Evolutionary conservation across 2,113 vertebrate genomes (phyloP), one percentile per base, ranked within the genome.

Genomic region (Tretioscincus oriximinensis): DNA sequence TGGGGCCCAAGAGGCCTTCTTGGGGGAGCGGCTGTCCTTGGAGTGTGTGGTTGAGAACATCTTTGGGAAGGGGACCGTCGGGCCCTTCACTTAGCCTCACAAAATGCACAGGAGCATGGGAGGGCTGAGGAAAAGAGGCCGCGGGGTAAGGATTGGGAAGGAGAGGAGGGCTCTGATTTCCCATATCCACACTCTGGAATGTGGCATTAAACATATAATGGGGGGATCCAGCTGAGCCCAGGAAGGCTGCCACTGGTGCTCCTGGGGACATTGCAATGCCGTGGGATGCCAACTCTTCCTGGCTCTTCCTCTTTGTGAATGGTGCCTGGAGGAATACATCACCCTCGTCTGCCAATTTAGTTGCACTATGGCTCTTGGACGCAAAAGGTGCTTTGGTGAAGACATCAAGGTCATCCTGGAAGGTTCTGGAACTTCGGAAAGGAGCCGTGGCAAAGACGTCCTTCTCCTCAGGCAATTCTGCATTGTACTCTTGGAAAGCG

Each of bases 271-370:
- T 90, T 7, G 85, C 14, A 1, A 24, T 1, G 0, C 65, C 72
- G 1, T 88, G 91, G 51, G 85, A 24, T 4, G 69, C 24, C 75
- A 88, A 18, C 87, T 93, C 95, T 77, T 89, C 92, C 29, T 51
- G 0, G 64, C 90, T 97, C 76, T 94, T 98, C 91, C 93, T 97
- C 89, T 96, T 98, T 1, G 96, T 96, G 60, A 99, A 99, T 1
- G 98, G 98, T 41, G 98, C 98, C 92, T 96, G 95, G 51, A 97
- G 95, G 84, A 99, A 99, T 1, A 99, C 96, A 0, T 99, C 98
- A 0, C 95, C 79, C 66, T 96, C 96, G 41, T 96, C 95, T 0
- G 88, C 77, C 7, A 89, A 93, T 9, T 77, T 83, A 0, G 79
- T 73, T 24, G 91, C 81, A 0, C 31, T 0, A 0, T 1, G 88